Conservation (phyloP, 2,888 invertebrate species). For the Alentia gelatinosa region DNA sequence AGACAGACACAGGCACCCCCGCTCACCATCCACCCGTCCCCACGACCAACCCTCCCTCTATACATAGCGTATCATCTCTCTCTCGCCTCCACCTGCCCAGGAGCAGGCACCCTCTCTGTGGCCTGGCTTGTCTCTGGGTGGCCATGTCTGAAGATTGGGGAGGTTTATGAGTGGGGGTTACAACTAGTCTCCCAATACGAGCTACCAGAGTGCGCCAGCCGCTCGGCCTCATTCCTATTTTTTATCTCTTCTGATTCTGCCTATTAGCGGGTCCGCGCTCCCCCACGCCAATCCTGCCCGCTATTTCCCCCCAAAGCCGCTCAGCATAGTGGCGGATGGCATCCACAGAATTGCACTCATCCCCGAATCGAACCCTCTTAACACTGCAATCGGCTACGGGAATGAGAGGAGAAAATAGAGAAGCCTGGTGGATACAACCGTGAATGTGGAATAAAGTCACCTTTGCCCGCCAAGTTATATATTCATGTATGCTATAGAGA, state of each 20-base stretch:
- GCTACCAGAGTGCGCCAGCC: too few relatives aligned
- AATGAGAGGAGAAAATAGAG: background rate
- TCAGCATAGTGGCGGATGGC: background rate
- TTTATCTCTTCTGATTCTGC: slow-evolving; percentile 1
- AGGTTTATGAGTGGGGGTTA: too few relatives aligned
- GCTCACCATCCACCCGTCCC: background rate
- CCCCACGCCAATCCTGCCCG: background rate
- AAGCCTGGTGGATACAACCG: too few relatives aligned
- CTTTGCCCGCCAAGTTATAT: too few relatives aligned
- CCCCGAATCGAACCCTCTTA: background rate
- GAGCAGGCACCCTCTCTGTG: too few relatives aligned
- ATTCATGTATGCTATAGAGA: too few relatives aligned
- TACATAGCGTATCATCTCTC: background rate
- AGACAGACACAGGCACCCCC: background rate
- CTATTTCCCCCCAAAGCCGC: background rate
- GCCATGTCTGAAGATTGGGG: too few relatives aligned
- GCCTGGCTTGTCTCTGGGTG: too few relatives aligned
- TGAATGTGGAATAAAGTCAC: too few relatives aligned
- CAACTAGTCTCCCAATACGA: too few relatives aligned
- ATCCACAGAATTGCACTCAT: background rate
- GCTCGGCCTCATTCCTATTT: too few relatives aligned
- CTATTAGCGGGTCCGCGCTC: background rate
- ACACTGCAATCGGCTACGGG: background rate
- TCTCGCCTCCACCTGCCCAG: background rate
- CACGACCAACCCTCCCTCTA: background rate